Conservation (phyloP, 2,797 vertebrate species). For the Acanthornis magna region DNA sequence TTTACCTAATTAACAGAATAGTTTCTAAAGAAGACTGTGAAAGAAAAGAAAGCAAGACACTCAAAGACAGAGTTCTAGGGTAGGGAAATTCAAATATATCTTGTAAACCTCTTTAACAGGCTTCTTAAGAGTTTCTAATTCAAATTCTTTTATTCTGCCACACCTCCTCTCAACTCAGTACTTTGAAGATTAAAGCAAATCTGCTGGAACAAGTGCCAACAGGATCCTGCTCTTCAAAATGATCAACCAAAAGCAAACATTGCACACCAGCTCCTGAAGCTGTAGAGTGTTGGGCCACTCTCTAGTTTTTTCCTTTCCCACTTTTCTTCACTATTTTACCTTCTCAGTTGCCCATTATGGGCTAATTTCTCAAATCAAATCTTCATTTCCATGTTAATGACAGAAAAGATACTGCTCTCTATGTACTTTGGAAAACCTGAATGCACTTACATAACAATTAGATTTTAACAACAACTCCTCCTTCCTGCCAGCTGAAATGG, state of each 20-base stretch:
- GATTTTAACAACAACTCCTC: not conserved
- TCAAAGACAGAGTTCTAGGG: not conserved
- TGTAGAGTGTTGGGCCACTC: not conserved
- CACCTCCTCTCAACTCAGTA: not conserved
- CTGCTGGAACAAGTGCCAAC: not conserved
- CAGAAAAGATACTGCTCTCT: not conserved
- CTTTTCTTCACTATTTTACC: not conserved
- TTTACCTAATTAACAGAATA: not conserved
- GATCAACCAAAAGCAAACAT: not conserved
- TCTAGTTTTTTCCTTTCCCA: not conserved
- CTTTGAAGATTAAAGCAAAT: conserved; percentile 35
- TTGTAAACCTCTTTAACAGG: not conserved
- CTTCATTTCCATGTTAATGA: not conserved
- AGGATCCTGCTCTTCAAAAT: not conserved
- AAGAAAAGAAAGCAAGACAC: conserved; percentile 2
- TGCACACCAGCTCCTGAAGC: not conserved
- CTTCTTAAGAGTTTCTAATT: conserved; percentile 4
- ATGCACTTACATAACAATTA: not conserved
- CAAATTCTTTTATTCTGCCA: conserved; percentile 11
- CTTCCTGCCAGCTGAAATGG: not conserved
- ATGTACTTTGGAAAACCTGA: not conserved
- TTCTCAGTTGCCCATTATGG: not conserved
- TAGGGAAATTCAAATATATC: not conserved
- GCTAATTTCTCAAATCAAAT: not conserved
- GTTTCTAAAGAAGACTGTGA: not conserved